Evolutionary conservation across 2,888 invertebrate genomes (phyloP).

Genomic region (Lepidocyrtoides sp.): DNA sequence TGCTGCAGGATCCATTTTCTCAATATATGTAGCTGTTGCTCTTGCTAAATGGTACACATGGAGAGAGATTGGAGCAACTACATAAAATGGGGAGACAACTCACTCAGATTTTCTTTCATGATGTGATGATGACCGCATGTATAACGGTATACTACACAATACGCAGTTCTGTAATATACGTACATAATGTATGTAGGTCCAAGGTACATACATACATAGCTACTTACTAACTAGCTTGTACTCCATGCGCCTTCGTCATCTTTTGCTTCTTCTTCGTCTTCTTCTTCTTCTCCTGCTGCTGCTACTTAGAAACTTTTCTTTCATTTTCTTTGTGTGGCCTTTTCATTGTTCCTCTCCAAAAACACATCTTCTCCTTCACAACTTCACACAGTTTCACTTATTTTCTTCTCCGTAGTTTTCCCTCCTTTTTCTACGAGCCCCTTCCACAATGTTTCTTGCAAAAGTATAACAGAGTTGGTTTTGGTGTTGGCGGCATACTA

Average conservation of each 20-base stretch:
- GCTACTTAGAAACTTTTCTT: constrained; percentile 12
- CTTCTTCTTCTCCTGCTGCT: background rate
- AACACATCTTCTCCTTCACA: constrained; percentile 16
- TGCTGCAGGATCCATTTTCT: no score
- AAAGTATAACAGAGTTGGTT: background rate
- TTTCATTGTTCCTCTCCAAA: background rate
- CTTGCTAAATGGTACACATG: background rate
- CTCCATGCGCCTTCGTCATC: no score
- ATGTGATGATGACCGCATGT: constrained; percentile 40
- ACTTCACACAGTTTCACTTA: constrained; percentile 10
- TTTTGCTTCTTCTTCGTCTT: no score
- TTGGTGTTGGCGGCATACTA: background rate
- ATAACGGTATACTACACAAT: background rate
- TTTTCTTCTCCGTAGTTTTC: constrained; percentile 12
- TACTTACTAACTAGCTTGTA: constrained; percentile 19
- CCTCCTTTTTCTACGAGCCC: background rate
- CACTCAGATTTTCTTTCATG: constrained; percentile 44
- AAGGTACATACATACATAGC: background rate
- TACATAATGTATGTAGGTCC: no score
- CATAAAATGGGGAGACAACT: constrained; percentile 46
- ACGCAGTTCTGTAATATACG: background rate
- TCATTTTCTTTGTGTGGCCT: background rate
- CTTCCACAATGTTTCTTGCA: background rate
- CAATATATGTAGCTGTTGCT: no score
- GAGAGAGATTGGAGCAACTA: background rate